A percentile compares a stretch with the other conserved stretches of the same genome.
These are phyloP conservation scores for Synodontis membranacea DNA, from an alignment of 2,113 vertebrate genomes.

Conservation along the genomic window DNA sequence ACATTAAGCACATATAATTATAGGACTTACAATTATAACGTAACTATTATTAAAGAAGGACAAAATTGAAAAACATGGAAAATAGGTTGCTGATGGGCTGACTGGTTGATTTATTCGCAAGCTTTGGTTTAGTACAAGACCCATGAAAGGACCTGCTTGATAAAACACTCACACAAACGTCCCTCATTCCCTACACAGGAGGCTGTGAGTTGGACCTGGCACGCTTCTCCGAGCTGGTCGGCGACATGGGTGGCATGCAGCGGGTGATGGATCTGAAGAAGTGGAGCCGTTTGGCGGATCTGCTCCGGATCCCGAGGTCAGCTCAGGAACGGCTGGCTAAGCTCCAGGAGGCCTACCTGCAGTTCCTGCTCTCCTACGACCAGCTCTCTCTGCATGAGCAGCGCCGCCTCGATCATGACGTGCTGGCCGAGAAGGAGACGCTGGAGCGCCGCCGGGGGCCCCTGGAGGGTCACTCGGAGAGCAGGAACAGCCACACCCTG, in stretches of 20 bases:
- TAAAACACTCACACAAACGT: background rate
- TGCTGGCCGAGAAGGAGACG: constrained; percentile 91
- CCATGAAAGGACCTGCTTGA: background rate
- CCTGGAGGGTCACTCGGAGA: constrained; percentile 88
- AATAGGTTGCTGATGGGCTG: no score
- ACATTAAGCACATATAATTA: background rate
- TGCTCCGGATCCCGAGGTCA: constrained; percentile 93
- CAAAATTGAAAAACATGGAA: background rate
- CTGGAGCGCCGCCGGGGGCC: constrained; percentile 92
- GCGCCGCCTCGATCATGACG: constrained; percentile 85
- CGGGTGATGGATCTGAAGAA: constrained; percentile 99
- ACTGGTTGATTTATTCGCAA: background rate
- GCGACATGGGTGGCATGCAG: constrained; percentile 99
- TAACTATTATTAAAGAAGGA: background rate
- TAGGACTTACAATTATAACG: no score
- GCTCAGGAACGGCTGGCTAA: constrained; percentile 99
- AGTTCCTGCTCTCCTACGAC: constrained; percentile 98
- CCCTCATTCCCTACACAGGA: constrained; percentile 67
- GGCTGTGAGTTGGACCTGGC: constrained; percentile 98
- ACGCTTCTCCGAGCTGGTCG: constrained; percentile 96
- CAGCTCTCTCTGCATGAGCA: constrained; percentile 89
- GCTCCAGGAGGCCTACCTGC: constrained; percentile 98
- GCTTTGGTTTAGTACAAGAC: background rate
- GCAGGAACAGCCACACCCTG: constrained; percentile 76
- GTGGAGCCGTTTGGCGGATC: constrained; percentile 97